Evolutionary conservation across 1,140 invertebrate species (phyloP).

Genomic region (Drosophila ercepeae): DNA sequence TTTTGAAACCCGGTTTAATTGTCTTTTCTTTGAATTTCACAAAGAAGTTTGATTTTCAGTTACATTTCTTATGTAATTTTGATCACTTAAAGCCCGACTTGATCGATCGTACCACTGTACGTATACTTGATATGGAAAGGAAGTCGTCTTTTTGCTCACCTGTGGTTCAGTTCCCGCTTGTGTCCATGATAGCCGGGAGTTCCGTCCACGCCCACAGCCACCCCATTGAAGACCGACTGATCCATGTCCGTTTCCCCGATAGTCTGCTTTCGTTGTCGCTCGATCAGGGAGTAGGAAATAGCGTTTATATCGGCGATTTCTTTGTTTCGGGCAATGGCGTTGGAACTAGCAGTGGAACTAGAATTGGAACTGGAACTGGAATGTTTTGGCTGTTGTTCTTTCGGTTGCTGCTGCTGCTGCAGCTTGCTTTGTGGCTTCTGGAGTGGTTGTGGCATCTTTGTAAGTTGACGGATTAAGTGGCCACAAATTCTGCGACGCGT

Average conservation of each 20-base stretch:
- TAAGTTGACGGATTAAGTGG: conserved; percentile 45
- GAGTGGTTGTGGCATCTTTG: conserved; percentile 54
- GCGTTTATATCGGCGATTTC: not conserved
- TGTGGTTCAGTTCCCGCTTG: conserved; percentile 77
- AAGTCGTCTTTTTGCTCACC: conserved; percentile 48
- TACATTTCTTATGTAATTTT: too few species aligned
- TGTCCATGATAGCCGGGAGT: conserved; percentile 56
- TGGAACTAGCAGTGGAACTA: conserved; percentile 1
- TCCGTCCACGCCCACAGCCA: conserved; percentile 34
- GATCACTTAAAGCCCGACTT: too few species aligned
- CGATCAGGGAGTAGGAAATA: not conserved
- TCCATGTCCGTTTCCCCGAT: conserved; percentile 77
- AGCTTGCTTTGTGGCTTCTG: conserved; percentile 24
- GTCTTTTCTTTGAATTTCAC: too few species aligned
- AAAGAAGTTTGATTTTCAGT: too few species aligned
- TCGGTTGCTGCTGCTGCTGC: conserved; percentile 2
- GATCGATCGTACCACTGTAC: too few species aligned
- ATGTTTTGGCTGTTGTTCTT: conserved; percentile 24
- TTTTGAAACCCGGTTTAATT: too few species aligned
- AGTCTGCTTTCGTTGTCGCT: conserved; percentile 50
- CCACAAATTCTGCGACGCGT: conserved; percentile 55
- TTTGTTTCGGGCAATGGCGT: not conserved
- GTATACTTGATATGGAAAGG: not conserved
- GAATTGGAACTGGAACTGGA: conserved; percentile 11
- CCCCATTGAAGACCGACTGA: conserved; percentile 73